Conservation (phyloP, 2,888 invertebrate species). For the Sialis lutaria region DNA sequence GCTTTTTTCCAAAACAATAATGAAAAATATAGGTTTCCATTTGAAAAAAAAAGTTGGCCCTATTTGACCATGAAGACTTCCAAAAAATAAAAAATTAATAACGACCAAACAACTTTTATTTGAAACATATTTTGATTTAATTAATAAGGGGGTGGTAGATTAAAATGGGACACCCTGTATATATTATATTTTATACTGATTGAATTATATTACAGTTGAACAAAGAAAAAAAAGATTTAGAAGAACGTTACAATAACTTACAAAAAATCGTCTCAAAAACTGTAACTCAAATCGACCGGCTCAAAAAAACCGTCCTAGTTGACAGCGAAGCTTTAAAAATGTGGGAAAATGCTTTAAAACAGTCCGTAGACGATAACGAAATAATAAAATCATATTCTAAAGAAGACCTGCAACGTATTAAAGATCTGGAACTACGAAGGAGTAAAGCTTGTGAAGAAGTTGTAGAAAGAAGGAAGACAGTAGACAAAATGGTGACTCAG, state of each 20-base stretch:
- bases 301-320: slow-evolving; percentile 49
- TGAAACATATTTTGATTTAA: no score
- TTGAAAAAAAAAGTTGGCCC: no score
- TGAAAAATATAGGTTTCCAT: no score
- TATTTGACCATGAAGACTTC: no score
- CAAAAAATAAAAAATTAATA: no score
- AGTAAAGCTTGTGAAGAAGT: slow-evolving; percentile 29
- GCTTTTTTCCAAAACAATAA: no score
- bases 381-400: slow-evolving; percentile 55
- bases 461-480: slow-evolving; percentile 25
- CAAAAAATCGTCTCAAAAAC: slow-evolving; percentile 26
- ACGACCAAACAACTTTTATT: no score
- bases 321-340: slow-evolving; percentile 47
- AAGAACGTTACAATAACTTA: slow-evolving; percentile 30
- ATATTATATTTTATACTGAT: neutral
- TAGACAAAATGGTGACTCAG: slow-evolving; percentile 30
- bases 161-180: no score
- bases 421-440: slow-evolving; percentile 37
- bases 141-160: no score
- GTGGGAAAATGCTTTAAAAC: slow-evolving; percentile 53
- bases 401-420: slow-evolving; percentile 49
- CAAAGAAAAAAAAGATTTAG: slow-evolving; percentile 27
- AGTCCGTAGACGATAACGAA: slow-evolving; percentile 47
- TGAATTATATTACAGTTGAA: slow-evolving; percentile 21
- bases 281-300: slow-evolving; percentile 38